Percentiles rank a stretch among this genome's conserved stretches.
These are phyloP conservation scores for Catalaphyllia jardinei DNA, from an alignment of 64 coral and sea anemone species.

Conservation along the genomic window DNA sequence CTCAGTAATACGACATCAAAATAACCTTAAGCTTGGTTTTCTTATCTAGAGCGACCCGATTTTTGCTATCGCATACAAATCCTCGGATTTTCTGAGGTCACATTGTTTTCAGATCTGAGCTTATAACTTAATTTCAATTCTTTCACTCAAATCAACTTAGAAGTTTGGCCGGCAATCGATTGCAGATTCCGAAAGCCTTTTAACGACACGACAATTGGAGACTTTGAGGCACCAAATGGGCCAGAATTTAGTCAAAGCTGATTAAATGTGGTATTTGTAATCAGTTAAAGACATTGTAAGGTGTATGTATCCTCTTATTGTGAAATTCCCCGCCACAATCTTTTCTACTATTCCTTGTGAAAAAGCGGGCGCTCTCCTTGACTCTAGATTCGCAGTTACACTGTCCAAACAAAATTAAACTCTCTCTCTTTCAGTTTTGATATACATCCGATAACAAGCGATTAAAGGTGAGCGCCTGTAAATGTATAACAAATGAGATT, in stretches of 20 bases:
- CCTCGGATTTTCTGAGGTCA: neutral
- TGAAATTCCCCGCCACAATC: neutral
- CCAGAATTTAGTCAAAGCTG: conserved; percentile 23
- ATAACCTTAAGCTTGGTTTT: neutral
- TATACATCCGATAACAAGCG: neutral
- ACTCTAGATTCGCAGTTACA: neutral
- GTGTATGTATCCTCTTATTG: no score
- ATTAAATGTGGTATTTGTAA: neutral
- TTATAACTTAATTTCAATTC: neutral
- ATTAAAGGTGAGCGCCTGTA: neutral
- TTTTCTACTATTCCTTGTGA: no score
- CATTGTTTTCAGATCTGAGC: neutral
- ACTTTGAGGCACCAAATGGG: conserved; percentile 24
- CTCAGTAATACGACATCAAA: neutral
- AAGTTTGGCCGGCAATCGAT: neutral
- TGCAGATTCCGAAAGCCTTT: conserved; percentile 22
- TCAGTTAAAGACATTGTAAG: neutral
- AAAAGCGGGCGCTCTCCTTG: neutral
- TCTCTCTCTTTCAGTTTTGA: neutral
- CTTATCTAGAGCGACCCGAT: neutral
- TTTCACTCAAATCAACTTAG: neutral
- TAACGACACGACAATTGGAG: neutral
- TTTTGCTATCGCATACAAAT: neutral
- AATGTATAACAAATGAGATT: conserved; percentile 2
- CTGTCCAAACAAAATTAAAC: neutral